phyloP scores from a whole-genome alignment of 2,113 vertebrate species.

The Oncorhynchus clarkii region DNA sequence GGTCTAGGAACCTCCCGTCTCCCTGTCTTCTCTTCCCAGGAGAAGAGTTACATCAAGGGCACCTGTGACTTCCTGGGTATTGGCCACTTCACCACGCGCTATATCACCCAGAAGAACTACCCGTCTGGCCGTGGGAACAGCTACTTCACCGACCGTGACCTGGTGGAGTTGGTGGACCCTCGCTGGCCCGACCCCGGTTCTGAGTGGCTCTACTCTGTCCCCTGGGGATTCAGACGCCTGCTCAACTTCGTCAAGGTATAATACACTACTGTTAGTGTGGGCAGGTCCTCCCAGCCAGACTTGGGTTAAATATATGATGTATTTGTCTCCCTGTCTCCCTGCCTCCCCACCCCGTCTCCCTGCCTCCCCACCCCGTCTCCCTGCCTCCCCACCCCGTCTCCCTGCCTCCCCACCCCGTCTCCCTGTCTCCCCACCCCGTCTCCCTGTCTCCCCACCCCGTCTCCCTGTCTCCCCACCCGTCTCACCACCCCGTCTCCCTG shows the following conservation, averaged over 20 bases:
- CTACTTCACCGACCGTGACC: slow-evolving; percentile 80
- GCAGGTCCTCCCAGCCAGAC: no score
- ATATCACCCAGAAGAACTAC: slow-evolving; percentile 79
- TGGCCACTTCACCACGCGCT: slow-evolving; percentile 85
- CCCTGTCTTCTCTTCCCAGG: slow-evolving; percentile 82
- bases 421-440: no score
- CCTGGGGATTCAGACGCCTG: slow-evolving; percentile 80
- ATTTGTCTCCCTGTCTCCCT: no score
- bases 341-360: no score
- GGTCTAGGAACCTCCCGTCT: slow-evolving; percentile 81
- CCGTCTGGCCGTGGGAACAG: slow-evolving; percentile 72
- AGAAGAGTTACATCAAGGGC: slow-evolving; percentile 85
- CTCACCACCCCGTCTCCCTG: no score
- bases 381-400: no score
- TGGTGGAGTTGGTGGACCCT: slow-evolving; percentile 85
- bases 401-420: no score
- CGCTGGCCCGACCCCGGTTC: slow-evolving; percentile 83
- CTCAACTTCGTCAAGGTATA: slow-evolving; percentile 88
- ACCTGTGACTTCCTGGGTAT: slow-evolving; percentile 88
- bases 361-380: no score
- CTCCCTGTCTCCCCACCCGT: no score
- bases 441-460: no score
- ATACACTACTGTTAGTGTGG: neutral
- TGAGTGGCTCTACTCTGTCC: slow-evolving; percentile 76
- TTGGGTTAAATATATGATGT: no score